Evolutionary conservation across 2,113 vertebrate species (phyloP).

Genomic region (Anser cygnoides): DNA sequence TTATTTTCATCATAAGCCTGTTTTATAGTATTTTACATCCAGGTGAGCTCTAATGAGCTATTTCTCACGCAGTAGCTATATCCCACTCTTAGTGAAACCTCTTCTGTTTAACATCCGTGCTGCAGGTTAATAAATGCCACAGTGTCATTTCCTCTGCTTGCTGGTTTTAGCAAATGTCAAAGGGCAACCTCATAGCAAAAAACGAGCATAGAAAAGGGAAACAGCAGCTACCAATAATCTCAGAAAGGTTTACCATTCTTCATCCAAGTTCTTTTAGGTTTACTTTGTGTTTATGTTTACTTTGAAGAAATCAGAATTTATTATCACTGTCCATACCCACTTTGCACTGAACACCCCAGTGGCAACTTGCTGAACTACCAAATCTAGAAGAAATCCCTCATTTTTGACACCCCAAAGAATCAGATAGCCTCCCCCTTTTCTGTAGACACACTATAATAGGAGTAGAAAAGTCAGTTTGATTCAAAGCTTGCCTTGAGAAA

Average conservation of each 20-base stretch:
- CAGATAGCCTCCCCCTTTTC: not conserved
- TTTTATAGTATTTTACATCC: not conserved
- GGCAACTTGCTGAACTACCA: not conserved
- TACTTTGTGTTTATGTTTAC: not conserved
- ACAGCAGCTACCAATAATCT: not conserved
- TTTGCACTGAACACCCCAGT: not conserved
- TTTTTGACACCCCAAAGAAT: not conserved
- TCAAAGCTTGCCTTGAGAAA: not conserved
- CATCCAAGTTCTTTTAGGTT: not conserved
- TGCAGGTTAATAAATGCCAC: slow-evolving; percentile 26
- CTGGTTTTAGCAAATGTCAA: slow-evolving; percentile 12
- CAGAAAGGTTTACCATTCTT: not conserved
- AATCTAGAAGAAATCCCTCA: not conserved
- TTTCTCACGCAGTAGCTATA: not conserved
- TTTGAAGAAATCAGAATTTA: slow-evolving; percentile 5
- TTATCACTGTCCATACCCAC: not conserved
- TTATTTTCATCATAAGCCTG: not conserved
- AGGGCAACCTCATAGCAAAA: not conserved
- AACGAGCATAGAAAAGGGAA: not conserved
- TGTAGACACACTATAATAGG: not conserved
- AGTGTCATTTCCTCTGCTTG: slow-evolving; percentile 9
- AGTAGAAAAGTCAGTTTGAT: not conserved
- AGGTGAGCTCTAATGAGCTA: not conserved
- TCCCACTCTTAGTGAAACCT: not conserved
- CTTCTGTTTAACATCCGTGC: not conserved